Evolutionary conservation across 2,888 invertebrate species (phyloP), one percentile per base, ranked within the genome.

Genomic region (Andrena chrysosceles): DNA sequence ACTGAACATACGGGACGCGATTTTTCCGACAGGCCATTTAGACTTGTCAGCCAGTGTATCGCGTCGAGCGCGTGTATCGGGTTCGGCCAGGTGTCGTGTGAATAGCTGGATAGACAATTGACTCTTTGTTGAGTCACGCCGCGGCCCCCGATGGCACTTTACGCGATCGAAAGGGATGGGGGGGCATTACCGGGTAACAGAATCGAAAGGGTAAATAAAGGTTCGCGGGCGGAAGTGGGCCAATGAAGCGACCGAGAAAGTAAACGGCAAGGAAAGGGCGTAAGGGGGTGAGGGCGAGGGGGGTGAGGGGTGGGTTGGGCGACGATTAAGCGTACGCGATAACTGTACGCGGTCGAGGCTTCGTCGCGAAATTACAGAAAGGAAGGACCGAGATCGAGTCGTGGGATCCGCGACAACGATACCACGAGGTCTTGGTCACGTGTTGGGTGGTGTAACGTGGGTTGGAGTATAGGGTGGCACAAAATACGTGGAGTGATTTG

Each of bases 371-470:
- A 63, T 73, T 73, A 63, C 63, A 54, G 29, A 70, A 62, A 48
- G 71, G 42, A 56, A 56, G 56, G 56, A 26, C 56, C 10, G 54
- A 60, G 72, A 52, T 49, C 62, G 72, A 8, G 33, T 8, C 23
- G 26, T 29, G 42, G 67, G 29, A 48, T 73, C 56, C 60, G 52
- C 62, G 67, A 67, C 52, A 35, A 70, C 60, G 52, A 63, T 59
- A 20, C 87, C 42, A 86, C 85, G 81, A 86, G 85, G 85, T 20
- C 54, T 64, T n/a, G 63, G 78, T 81, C 85, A 86, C 87, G 87
- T 86, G 87, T 63, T 64, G 70, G 13, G 23, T 52, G 68, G 33
- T 20, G 68, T 20, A 56, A 10, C 10, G 56, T 13, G 26, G 56
- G 2, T 26, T 26, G 56, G 56, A 56, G 23, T 23, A 56, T 7